phyloP scores from a whole-genome alignment of 2,113 vertebrate genomes.

The Oreocharis arfaki region DNA sequence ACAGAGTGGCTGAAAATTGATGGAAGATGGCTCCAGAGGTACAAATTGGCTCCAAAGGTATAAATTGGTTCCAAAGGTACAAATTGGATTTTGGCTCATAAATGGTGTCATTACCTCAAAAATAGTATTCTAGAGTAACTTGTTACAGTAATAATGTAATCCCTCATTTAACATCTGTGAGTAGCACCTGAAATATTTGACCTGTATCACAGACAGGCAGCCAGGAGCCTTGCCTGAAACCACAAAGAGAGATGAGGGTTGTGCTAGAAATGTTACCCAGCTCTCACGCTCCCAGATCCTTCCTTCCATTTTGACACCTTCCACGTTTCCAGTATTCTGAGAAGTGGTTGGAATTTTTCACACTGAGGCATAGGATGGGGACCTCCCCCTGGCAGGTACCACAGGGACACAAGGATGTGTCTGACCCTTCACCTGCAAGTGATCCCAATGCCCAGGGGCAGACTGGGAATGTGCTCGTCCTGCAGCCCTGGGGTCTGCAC shows the following conservation, averaged over 20 bases:
- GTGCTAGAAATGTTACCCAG: neutral
- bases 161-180: neutral
- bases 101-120: neutral
- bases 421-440: neutral
- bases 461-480: neutral
- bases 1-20: neutral
- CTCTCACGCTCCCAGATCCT: neutral
- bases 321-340: neutral
- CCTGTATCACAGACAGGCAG: neutral
- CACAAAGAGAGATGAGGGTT: neutral
- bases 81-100: neutral
- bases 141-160: neutral
- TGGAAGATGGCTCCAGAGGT: too few relatives aligned
- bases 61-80: neutral
- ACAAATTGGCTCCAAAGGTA: neutral
- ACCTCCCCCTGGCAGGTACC: neutral
- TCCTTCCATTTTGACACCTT: neutral
- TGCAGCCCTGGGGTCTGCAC: neutral
- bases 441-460: neutral
- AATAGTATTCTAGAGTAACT: neutral
- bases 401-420: fast-evolving
- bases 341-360: neutral
- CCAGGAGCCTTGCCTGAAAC: neutral
- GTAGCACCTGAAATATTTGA: neutral
- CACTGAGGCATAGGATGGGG: too few relatives aligned